Evolutionary conservation across 2,797 vertebrate species (phyloP).

Genomic region (Numenius phaeopus): DNA sequence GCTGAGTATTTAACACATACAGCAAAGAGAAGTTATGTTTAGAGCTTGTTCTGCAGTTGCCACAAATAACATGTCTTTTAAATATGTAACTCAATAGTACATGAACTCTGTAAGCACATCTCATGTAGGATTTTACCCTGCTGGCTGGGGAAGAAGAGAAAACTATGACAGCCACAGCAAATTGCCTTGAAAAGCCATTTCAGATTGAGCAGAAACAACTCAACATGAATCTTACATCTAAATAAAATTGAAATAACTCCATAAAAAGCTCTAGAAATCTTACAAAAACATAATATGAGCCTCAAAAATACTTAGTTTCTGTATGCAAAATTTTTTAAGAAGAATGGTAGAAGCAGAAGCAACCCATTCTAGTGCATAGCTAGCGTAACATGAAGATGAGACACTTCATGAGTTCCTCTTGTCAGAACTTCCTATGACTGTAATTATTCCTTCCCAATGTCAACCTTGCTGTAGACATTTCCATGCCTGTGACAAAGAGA

Average conservation of each 20-base stretch:
- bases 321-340: background rate
- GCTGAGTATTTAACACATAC: background rate
- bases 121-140: background rate
- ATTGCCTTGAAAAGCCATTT: background rate
- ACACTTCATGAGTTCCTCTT: background rate
- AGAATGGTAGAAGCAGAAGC: background rate
- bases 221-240: background rate
- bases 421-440: constrained; percentile 3
- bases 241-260: constrained; percentile 14
- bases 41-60: background rate
- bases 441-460: constrained; percentile 14
- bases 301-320: background rate
- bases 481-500: constrained; percentile 17
- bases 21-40: background rate
- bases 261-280: background rate
- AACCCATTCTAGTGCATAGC: background rate
- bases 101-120: background rate
- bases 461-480: constrained; percentile 15
- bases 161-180: background rate
- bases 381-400: background rate
- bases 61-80: background rate
- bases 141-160: background rate
- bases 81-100: background rate
- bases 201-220: background rate
- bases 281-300: background rate